Evolutionary conservation across 2,888 invertebrate species (phyloP).

Genomic region (Harpalus rufipes): DNA sequence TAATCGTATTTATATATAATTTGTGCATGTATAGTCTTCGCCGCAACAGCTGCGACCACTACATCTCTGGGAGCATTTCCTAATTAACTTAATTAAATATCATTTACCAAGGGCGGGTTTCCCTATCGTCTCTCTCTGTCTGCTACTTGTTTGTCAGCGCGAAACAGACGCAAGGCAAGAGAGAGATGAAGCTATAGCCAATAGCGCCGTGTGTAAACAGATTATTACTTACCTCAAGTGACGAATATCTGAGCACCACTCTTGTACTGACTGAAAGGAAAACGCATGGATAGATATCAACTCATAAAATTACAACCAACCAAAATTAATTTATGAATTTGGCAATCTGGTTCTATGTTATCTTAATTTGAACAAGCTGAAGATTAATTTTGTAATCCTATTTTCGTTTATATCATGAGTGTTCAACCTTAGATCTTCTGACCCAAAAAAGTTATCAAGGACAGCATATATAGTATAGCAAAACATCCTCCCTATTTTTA

Average conservation of each 20-base stretch:
- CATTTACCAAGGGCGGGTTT: slow-evolving; percentile 48
- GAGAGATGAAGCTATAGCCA: slow-evolving; percentile 7
- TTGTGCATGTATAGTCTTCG: slow-evolving; percentile 2
- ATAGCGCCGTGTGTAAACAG: slow-evolving; percentile 43
- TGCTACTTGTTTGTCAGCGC: neutral
- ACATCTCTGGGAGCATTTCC: slow-evolving; percentile 35
- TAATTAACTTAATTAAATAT: slow-evolving; percentile 66
- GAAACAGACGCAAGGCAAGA: neutral
- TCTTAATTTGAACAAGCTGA: no score
- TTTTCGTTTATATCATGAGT: no score
- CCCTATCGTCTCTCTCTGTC: slow-evolving; percentile 15
- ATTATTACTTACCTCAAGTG: slow-evolving; percentile 53
- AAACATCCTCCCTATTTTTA: no score
- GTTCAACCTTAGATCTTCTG: no score
- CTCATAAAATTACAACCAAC: neutral
- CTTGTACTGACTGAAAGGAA: neutral
- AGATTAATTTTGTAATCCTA: no score
- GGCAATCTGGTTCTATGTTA: no score
- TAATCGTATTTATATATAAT: slow-evolving; percentile 20
- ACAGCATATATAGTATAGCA: no score
- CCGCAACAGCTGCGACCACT: slow-evolving; percentile 34
- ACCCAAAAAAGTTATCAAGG: no score
- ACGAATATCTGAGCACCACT: slow-evolving; percentile 4
- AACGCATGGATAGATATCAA: neutral
- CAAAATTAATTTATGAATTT: neutral